These are phyloP conservation scores for Chromis chromis DNA, from an alignment of 2,797 vertebrate species.

Conservation along the genomic window DNA sequence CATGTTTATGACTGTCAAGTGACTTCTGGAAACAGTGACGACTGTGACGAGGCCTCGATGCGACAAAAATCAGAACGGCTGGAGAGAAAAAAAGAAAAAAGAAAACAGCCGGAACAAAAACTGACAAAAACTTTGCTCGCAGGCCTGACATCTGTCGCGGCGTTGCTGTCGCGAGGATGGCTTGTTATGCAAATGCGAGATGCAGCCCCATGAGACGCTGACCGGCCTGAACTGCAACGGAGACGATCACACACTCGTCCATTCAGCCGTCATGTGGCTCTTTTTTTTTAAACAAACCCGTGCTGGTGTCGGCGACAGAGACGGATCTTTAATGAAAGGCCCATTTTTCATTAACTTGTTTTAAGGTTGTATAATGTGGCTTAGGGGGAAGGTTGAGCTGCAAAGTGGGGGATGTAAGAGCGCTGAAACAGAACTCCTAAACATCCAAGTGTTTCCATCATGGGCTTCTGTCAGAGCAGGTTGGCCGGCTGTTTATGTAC, in stretches of 20 bases:
- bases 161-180: slow-evolving; percentile 52
- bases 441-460: slow-evolving; percentile 56
- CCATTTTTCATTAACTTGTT: slow-evolving; percentile 48
- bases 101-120: slow-evolving; percentile 21
- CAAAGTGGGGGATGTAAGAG: slow-evolving; percentile 46
- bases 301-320: slow-evolving; percentile 11
- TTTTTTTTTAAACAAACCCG: slow-evolving; percentile 46
- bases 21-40: slow-evolving; percentile 36
- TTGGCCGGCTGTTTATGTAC: slow-evolving; percentile 75
- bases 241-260: slow-evolving; percentile 11
- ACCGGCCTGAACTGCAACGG: slow-evolving; percentile 11
- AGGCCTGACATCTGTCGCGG: slow-evolving; percentile 72
- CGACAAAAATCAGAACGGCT: slow-evolving; percentile 16
- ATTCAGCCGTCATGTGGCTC: slow-evolving; percentile 16
- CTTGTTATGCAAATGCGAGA: slow-evolving; percentile 76
- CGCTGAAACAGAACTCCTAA: slow-evolving; percentile 74
- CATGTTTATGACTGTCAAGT: slow-evolving; percentile 40
- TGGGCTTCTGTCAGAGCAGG: slow-evolving; percentile 15
- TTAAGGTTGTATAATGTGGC: slow-evolving; percentile 36
- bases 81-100: slow-evolving; percentile 17
- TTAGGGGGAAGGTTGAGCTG: slow-evolving; percentile 29
- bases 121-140: slow-evolving; percentile 39
- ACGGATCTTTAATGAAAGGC: slow-evolving; percentile 27
- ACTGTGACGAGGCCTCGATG: background rate
- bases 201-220: slow-evolving; percentile 58